These are phyloP conservation scores for Geopemphigus sp. DNA, from an alignment of 1,140 invertebrate species.

Conservation along the genomic window DNA sequence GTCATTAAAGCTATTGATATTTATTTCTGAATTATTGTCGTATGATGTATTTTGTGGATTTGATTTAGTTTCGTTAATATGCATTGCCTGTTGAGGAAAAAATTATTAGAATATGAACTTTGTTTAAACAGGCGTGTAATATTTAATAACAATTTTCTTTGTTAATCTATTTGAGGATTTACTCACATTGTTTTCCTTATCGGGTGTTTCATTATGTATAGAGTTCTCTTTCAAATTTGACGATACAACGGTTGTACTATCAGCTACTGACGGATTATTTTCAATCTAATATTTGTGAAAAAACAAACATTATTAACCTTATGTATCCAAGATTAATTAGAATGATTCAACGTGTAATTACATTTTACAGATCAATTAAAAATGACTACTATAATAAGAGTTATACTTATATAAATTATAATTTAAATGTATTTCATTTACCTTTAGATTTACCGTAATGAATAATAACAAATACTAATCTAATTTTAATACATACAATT, in stretches of 20 bases:
- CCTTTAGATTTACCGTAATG: too few species aligned
- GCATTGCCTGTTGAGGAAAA: not conserved
- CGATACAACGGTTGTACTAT: too few species aligned
- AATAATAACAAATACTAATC: too few species aligned
- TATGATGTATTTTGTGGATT: not conserved
- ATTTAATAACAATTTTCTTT: too few species aligned
- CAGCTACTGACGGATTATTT: not conserved
- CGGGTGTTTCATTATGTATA: not conserved
- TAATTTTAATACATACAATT: too few species aligned
- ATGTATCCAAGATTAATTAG: not conserved
- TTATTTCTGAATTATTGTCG: not conserved
- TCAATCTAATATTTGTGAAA: not conserved
- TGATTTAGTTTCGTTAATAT: not conserved
- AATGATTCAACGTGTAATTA: not conserved
- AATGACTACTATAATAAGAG: not conserved
- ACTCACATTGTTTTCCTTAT: conserved; percentile 1
- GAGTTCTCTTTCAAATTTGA: not conserved
- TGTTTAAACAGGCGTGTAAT: too few species aligned
- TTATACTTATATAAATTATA: not conserved
- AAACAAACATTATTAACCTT: not conserved
- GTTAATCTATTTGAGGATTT: not conserved
- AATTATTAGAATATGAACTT: too few species aligned
- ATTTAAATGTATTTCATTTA: too few species aligned
- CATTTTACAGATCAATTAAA: not conserved
- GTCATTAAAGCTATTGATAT: conserved; percentile 87